Evolutionary conservation across 2,797 vertebrate species (phyloP).

Genomic region (Melanitta fusca): DNA sequence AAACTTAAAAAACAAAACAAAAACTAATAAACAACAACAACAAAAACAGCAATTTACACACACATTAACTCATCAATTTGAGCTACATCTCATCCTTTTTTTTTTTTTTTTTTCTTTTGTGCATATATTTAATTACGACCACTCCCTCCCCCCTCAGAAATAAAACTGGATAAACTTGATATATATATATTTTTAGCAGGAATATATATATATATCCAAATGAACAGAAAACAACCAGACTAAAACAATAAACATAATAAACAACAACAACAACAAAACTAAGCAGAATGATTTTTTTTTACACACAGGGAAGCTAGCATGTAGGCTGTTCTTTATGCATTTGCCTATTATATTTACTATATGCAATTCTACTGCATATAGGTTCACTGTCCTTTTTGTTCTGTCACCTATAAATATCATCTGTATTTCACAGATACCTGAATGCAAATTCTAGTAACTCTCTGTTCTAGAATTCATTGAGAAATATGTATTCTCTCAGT

Average conservation of each 20-base stretch:
- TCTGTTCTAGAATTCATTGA: neutral
- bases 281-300: neutral
- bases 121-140: neutral
- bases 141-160: neutral
- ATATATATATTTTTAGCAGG: neutral
- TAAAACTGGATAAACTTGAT: neutral
- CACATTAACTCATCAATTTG: neutral
- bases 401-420: neutral
- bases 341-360: no score
- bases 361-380: neutral
- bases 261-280: neutral
- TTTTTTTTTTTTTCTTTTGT: neutral
- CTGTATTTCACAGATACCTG: neutral
- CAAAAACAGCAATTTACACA: neutral
- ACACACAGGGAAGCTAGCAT: neutral
- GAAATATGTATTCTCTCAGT: neutral
- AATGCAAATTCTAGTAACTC: neutral
- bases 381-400: neutral
- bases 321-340: neutral
- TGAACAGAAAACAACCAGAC: neutral
- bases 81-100: neutral
- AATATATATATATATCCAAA: no score
- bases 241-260: rapidly evolving
- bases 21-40: no score
- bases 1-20: neutral